phyloP scores from a whole-genome alignment of 2,888 invertebrate genomes.

The Eretmocerus hayati region DNA sequence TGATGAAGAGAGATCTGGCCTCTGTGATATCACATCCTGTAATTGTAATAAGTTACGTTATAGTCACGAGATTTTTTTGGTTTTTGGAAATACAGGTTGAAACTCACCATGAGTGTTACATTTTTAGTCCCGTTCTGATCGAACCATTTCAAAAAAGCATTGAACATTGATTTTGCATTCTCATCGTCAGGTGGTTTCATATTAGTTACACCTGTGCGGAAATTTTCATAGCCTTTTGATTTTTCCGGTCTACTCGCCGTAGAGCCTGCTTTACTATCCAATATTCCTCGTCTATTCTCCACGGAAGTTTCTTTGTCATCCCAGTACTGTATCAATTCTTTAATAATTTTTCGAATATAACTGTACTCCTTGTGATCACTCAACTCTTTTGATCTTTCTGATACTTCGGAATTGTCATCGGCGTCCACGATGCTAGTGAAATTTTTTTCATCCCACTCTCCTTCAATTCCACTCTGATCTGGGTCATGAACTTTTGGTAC shows the following conservation, averaged over 20 bases:
- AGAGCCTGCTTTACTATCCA: not conserved
- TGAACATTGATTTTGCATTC: not conserved
- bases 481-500: not conserved
- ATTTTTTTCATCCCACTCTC: not conserved
- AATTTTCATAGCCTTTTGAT: too few species aligned
- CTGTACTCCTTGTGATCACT: constrained; percentile 6
- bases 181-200: not conserved
- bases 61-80: too few species aligned
- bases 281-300: not conserved
- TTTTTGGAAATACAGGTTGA: too few species aligned
- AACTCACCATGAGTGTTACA: constrained; percentile 2
- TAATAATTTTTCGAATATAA: constrained; percentile 14
- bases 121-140: constrained; percentile 1
- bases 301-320: constrained; percentile 7
- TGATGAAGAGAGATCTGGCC: too few species aligned
- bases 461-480: not conserved
- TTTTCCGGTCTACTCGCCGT: not conserved
- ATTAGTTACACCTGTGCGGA: too few species aligned
- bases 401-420: not conserved
- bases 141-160: constrained; percentile 13
- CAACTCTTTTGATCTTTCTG: not conserved
- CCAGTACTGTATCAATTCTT: constrained; percentile 15
- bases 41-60: too few species aligned
- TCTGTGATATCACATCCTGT: too few species aligned
- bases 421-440: not conserved